Evolutionary conservation across 2,113 vertebrate genomes (phyloP).

Genomic region (Apus apus): DNA sequence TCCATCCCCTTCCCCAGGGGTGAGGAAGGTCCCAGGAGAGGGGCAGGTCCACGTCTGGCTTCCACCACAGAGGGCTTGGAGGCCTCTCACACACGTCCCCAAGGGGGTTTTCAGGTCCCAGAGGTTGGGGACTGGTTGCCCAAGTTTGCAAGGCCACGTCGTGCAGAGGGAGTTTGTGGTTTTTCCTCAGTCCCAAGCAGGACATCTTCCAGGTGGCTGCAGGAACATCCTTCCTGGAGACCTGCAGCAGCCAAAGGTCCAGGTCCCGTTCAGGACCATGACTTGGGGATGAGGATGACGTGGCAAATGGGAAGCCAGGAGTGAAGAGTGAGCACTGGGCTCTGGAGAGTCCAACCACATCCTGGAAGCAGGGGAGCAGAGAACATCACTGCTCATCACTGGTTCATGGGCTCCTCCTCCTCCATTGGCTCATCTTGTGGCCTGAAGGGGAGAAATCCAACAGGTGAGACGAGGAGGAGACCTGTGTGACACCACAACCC

Average conservation of each 20-base stretch:
- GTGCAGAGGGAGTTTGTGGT: not conserved
- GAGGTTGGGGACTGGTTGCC: not conserved
- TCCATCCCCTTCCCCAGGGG: not conserved
- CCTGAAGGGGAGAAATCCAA: not conserved
- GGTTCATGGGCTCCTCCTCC: constrained; percentile 72
- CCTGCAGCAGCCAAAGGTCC: not conserved
- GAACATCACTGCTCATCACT: constrained; percentile 5
- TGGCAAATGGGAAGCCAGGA: not conserved
- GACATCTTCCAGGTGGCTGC: not conserved
- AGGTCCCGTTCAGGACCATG: not conserved
- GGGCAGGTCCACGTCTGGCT: not conserved
- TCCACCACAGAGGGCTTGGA: not conserved
- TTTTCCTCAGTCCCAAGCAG: not conserved
- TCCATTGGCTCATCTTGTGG: constrained; percentile 73
- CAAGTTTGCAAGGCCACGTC: not conserved
- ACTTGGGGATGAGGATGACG: not conserved
- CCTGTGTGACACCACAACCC: rapidly evolving
- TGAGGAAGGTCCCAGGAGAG: not conserved
- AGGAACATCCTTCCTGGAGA: not conserved
- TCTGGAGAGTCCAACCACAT: not conserved
- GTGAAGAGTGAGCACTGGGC: not conserved
- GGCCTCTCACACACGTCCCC: rapidly evolving
- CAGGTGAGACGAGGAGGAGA: not conserved
- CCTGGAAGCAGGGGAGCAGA: constrained; percentile 18
- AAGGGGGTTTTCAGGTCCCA: not conserved